phyloP scores from a whole-genome alignment of 2,113 vertebrate species.

The Fulmarus glacialis region DNA sequence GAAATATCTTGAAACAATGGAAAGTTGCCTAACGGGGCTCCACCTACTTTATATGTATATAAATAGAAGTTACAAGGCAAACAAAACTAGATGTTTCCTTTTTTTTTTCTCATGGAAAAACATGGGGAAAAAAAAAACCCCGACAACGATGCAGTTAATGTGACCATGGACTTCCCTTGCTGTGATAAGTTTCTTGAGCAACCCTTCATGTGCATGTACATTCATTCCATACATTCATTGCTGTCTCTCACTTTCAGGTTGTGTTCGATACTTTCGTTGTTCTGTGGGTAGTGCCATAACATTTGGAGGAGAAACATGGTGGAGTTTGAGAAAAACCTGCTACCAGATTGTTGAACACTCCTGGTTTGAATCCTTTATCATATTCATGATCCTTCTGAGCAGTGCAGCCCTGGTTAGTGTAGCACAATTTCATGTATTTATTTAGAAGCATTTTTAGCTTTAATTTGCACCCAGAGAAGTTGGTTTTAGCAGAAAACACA shows the following conservation, averaged over 20 bases:
- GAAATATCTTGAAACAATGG: not conserved
- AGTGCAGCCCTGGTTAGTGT: slow-evolving; percentile 88
- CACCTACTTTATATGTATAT: too few relatives aligned
- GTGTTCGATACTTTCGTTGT: slow-evolving; percentile 74
- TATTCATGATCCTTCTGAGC: slow-evolving; percentile 99
- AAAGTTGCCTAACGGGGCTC: not conserved
- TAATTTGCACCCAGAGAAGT: not conserved
- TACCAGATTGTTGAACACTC: slow-evolving; percentile 93
- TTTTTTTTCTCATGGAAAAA: not conserved
- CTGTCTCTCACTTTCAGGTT: slow-evolving; percentile 74
- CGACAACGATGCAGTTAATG: not conserved
- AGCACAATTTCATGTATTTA: not conserved
- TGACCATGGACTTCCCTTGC: not conserved
- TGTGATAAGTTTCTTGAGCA: not conserved
- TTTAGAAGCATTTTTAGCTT: not conserved
- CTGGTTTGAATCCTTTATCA: slow-evolving; percentile 97
- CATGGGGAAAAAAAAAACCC: not conserved
- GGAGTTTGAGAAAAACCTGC: slow-evolving; percentile 90
- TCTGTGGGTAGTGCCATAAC: slow-evolving; percentile 66
- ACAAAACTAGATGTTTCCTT: not conserved
- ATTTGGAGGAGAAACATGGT: slow-evolving; percentile 79
- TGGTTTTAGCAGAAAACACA: not conserved
- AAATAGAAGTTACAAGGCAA: not conserved
- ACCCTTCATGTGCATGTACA: accelerated
- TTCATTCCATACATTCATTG: not conserved